phyloP scores from a whole-genome alignment of 2,113 vertebrate genomes.

The Microcebus tavaratra region DNA sequence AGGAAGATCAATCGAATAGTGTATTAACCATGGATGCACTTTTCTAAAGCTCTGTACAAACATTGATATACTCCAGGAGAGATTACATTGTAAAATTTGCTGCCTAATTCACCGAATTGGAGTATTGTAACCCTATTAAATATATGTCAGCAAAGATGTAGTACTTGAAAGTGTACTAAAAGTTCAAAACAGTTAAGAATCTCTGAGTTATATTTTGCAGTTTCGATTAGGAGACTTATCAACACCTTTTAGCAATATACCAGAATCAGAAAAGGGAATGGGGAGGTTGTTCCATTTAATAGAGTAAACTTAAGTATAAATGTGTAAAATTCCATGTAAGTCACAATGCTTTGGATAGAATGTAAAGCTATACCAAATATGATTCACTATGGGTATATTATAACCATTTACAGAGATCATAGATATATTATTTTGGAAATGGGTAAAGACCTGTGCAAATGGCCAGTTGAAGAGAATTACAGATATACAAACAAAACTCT shows the following conservation, averaged over 20 bases:
- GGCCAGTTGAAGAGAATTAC: conserved; percentile 1
- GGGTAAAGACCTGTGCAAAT: neutral
- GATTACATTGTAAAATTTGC: neutral
- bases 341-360: neutral
- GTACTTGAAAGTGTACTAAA: neutral
- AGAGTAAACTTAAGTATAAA: neutral
- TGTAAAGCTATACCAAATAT: neutral
- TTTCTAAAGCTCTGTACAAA: neutral
- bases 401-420: conserved; percentile 3
- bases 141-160: neutral
- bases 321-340: neutral
- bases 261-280: neutral
- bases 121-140: neutral
- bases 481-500: neutral
- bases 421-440: conserved; percentile 1
- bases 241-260: neutral
- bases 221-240: neutral
- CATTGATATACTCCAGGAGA: neutral
- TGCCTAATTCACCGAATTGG: neutral
- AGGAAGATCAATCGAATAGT: neutral
- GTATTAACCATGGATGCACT: neutral
- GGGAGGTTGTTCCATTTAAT: neutral
- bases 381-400: neutral
- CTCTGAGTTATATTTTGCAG: neutral
- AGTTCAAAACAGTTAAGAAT: neutral